Conservation (phyloP, 2,113 vertebrate genomes). For the Tetrax tetrax region DNA sequence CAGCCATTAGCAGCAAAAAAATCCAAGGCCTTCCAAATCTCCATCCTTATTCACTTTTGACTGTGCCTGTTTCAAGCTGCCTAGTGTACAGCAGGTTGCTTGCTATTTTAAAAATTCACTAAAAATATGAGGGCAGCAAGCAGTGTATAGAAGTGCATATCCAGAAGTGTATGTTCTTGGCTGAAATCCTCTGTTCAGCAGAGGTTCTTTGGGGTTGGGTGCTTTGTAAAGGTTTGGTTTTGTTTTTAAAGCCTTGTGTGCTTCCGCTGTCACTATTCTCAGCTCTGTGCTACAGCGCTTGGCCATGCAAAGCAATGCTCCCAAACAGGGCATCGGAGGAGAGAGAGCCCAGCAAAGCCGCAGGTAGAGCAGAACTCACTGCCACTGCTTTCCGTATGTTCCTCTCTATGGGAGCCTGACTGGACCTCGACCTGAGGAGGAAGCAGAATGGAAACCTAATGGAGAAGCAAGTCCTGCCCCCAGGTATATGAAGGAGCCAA, state of each 20-base stretch:
- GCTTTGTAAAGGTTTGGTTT: not conserved
- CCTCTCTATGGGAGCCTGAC: not conserved
- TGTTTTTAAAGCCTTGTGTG: not conserved
- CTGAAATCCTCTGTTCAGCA: not conserved
- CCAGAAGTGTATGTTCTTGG: not conserved
- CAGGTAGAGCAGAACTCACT: not conserved
- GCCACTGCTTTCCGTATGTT: constrained; percentile 19
- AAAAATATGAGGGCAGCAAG: not conserved
- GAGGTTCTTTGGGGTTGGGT: not conserved
- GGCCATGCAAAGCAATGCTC: not conserved
- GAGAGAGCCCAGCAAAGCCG: constrained; percentile 1
- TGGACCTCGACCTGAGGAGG: constrained; percentile 4
- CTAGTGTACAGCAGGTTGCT: not conserved
- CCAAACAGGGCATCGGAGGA: not conserved
- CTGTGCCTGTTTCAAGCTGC: not conserved
- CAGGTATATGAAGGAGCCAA: not conserved
- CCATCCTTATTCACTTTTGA: not conserved
- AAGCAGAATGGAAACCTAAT: not conserved
- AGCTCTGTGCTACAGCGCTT: not conserved
- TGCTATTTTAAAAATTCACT: not conserved
- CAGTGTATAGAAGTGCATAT: not conserved
- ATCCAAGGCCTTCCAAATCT: not conserved
- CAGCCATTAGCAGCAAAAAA: not conserved
- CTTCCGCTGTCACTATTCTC: not conserved
- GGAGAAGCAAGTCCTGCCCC: not conserved